These are phyloP conservation scores for Aptenodytes patagonicus DNA, from an alignment of 2,113 vertebrate species.

Conservation along the genomic window DNA sequence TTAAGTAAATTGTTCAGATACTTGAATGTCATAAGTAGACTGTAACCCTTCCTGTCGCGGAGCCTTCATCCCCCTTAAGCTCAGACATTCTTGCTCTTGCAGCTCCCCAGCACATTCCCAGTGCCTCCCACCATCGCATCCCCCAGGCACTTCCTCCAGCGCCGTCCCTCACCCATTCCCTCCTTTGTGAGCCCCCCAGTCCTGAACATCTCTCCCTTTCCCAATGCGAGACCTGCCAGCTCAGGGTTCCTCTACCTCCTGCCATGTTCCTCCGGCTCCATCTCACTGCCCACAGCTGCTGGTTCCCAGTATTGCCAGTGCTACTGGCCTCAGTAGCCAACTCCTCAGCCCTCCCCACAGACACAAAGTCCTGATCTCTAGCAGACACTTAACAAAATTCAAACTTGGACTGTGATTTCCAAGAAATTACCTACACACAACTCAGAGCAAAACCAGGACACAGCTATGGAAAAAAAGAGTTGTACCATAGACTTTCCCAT, in stretches of 20 bases:
- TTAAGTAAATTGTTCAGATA: background rate
- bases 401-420: background rate
- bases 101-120: background rate
- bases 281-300: background rate
- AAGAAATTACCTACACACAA: background rate
- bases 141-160: background rate
- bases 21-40: background rate
- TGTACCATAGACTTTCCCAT: background rate
- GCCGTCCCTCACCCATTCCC: fast-evolving
- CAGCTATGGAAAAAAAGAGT: background rate
- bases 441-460: background rate
- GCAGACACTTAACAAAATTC: background rate
- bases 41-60: background rate
- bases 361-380: background rate
- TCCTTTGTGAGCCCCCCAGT: background rate
- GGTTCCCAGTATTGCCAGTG: background rate
- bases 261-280: background rate
- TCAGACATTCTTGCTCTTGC: background rate
- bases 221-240: background rate
- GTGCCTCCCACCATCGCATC: background rate
- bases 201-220: background rate
- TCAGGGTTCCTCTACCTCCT: background rate
- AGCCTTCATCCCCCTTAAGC: background rate
- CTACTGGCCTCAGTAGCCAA: background rate
- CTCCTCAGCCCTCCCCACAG: background rate